A percentile compares a stretch with the other conserved stretches of the same genome.
phyloP scores from a whole-genome alignment of 2,797 vertebrate species.

The Euphonia xanthogaster region DNA sequence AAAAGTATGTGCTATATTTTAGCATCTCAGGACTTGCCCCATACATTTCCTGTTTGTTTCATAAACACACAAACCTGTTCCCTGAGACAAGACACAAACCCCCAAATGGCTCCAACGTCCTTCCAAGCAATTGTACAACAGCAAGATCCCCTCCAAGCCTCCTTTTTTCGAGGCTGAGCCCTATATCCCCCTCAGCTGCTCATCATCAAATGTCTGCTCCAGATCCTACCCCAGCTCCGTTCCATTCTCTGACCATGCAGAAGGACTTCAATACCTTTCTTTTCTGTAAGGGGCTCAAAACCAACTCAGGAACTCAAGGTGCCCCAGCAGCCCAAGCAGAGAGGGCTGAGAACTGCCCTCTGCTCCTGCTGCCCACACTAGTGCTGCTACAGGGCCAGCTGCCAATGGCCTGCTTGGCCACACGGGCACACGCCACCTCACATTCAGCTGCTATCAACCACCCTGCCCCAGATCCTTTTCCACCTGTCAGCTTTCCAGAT shows the following conservation, averaged over 20 bases:
- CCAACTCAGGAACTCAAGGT: rapidly evolving
- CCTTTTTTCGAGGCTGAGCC: neutral
- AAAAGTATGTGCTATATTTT: neutral
- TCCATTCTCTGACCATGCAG: neutral
- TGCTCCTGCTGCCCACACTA: neutral
- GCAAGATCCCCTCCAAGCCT: neutral
- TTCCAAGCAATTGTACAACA: neutral
- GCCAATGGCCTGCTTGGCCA: neutral
- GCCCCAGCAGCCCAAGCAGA: neutral
- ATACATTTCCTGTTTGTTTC: neutral
- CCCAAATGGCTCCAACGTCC: rapidly evolving
- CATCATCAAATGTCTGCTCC: rapidly evolving
- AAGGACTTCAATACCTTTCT: neutral
- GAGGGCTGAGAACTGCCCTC: too few relatives aligned
- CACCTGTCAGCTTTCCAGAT: rapidly evolving
- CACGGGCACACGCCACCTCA: rapidly evolving
- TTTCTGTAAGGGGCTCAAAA: rapidly evolving
- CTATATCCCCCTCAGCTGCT: too few relatives aligned
- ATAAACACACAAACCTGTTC: neutral
- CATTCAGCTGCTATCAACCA: neutral
- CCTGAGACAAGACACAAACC: neutral
- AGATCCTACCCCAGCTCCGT: rapidly evolving
- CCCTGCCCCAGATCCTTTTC: neutral
- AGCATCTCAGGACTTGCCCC: neutral
- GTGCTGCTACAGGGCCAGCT: neutral